These are phyloP conservation scores for Falcaria lacertinaria DNA, from an alignment of 2,888 invertebrate species.

Conservation along the genomic window DNA sequence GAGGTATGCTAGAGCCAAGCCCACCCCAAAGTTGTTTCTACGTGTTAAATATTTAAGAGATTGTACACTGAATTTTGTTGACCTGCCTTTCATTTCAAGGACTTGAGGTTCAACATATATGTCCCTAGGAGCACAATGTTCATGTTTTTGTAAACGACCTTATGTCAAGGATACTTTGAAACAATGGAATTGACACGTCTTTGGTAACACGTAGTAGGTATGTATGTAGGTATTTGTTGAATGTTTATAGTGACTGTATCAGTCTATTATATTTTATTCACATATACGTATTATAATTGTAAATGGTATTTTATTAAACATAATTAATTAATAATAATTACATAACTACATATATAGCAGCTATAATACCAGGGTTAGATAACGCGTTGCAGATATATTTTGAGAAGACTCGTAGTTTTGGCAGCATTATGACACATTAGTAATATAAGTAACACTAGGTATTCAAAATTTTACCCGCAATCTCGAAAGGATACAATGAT, in stretches of 20 bases:
- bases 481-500: neutral
- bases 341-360: too few relatives aligned
- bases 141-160: constrained; percentile 29
- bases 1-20: neutral
- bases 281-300: too few relatives aligned
- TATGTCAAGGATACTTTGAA: constrained; percentile 26
- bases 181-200: constrained; percentile 4
- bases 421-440: too few relatives aligned
- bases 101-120: constrained; percentile 22
- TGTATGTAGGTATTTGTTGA: neutral
- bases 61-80: constrained; percentile 44
- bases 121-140: constrained; percentile 18
- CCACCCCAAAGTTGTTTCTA: constrained; percentile 8
- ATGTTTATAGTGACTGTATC: neutral
- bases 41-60: constrained; percentile 48
- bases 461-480: too few relatives aligned
- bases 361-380: too few relatives aligned
- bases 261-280: too few relatives aligned
- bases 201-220: neutral
- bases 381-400: too few relatives aligned
- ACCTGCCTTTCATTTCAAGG: constrained; percentile 42
- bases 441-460: too few relatives aligned
- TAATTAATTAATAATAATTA: too few relatives aligned
- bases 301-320: too few relatives aligned
- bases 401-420: too few relatives aligned